phyloP scores from a whole-genome alignment of 2,797 vertebrate species.

The Gouania willdenowi region DNA sequence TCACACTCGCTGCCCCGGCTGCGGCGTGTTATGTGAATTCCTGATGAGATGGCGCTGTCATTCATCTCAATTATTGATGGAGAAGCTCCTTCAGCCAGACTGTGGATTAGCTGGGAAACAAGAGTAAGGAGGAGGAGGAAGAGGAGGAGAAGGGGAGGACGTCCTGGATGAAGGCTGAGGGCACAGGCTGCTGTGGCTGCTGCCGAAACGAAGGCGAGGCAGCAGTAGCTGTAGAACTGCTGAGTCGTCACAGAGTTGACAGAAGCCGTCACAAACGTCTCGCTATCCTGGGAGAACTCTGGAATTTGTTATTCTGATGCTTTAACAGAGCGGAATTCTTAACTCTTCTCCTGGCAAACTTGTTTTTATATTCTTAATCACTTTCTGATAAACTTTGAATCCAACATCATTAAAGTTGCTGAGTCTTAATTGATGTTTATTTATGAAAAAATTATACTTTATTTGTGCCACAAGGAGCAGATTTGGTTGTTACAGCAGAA shows the following conservation, averaged over 20 bases:
- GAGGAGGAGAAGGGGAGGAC: not conserved
- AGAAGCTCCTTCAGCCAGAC: constrained; percentile 48
- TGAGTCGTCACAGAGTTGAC: constrained; percentile 40
- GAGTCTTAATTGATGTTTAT: too few relatives aligned
- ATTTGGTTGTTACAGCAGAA: too few relatives aligned
- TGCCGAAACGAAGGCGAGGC: not conserved
- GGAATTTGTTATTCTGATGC: too few relatives aligned
- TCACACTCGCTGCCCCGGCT: constrained; percentile 26
- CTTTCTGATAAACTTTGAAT: too few relatives aligned
- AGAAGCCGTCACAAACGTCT: constrained; percentile 8
- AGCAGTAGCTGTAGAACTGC: too few relatives aligned
- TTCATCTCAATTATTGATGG: constrained; percentile 68
- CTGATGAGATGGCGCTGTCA: constrained; percentile 47
- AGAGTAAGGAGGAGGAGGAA: not conserved
- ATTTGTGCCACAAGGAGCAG: too few relatives aligned
- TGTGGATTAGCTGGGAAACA: constrained; percentile 45
- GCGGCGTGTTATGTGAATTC: constrained; percentile 52
- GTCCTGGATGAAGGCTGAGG: not conserved
- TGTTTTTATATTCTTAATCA: too few relatives aligned
- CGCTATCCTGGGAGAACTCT: constrained; percentile 5
- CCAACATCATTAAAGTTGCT: too few relatives aligned
- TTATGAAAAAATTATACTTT: too few relatives aligned
- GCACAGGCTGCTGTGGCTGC: constrained; percentile 25
- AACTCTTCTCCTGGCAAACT: not conserved
- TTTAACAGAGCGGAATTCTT: too few relatives aligned